Percentiles rank a stretch among this genome's conserved stretches.
phyloP scores from a whole-genome alignment of 1,140 invertebrate species.

The Drosophila takahashii region DNA sequence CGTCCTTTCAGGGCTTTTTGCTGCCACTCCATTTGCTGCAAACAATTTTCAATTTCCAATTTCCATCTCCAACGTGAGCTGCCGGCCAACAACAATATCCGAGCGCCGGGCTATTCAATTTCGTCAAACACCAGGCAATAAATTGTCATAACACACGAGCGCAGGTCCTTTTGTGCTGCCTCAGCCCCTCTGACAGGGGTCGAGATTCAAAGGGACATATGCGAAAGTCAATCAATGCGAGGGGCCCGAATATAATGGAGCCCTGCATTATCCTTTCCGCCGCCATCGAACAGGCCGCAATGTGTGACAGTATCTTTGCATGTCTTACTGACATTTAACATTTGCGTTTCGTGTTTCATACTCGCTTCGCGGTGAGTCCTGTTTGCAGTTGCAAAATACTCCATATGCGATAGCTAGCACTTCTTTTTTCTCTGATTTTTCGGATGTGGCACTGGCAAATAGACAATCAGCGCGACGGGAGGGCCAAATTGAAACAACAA shows the following conservation, averaged over 20 bases:
- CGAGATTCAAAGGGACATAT: slow-evolving; percentile 35
- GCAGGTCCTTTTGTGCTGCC: neutral
- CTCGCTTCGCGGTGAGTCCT: slow-evolving; percentile 19
- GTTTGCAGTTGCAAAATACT: slow-evolving; percentile 29
- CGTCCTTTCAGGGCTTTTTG: slow-evolving; percentile 17
- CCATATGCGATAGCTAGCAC: neutral
- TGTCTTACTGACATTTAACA: slow-evolving; percentile 80
- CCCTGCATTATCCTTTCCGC: slow-evolving; percentile 34
- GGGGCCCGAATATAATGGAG: slow-evolving; percentile 35
- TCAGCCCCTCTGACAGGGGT: neutral
- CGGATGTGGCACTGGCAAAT: slow-evolving; percentile 42
- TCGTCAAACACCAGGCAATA: slow-evolving; percentile 73
- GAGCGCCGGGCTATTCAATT: slow-evolving; percentile 64
- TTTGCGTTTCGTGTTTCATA: slow-evolving; percentile 78
- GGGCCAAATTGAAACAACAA: slow-evolving; percentile 66
- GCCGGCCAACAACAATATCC: slow-evolving; percentile 35
- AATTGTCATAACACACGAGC: slow-evolving; percentile 63
- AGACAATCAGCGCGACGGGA: slow-evolving; percentile 48
- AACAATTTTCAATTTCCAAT: slow-evolving; percentile 63
- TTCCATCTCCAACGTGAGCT: slow-evolving; percentile 37
- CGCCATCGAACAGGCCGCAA: slow-evolving; percentile 57
- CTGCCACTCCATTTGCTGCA: slow-evolving; percentile 37
- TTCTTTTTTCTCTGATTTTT: neutral
- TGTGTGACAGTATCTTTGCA: slow-evolving; percentile 78
- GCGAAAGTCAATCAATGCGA: slow-evolving; percentile 44